phyloP scores from a whole-genome alignment of 2,113 vertebrate genomes.

The Pluvianellus socialis region DNA sequence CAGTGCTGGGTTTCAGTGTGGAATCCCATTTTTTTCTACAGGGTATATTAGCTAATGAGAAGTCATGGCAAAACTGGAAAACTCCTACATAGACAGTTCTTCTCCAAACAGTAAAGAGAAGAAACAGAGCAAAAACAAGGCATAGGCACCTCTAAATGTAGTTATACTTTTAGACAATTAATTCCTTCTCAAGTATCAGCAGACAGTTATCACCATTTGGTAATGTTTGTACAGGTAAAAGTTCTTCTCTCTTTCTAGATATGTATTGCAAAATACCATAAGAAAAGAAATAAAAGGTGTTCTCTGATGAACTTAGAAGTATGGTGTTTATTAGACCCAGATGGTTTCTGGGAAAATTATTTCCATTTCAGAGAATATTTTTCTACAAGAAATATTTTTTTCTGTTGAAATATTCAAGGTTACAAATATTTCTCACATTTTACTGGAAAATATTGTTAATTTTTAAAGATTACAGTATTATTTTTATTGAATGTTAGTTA shows the following conservation, averaged over 20 bases:
- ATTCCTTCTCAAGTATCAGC: neutral
- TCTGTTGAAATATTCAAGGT: neutral
- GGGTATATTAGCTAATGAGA: neutral
- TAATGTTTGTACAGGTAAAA: neutral
- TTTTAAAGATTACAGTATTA: neutral
- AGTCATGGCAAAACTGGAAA: neutral
- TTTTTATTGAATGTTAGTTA: neutral
- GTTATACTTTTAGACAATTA: fast-evolving
- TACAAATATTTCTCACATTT: neutral
- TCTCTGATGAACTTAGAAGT: neutral
- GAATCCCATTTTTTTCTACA: neutral
- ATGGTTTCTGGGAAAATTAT: neutral
- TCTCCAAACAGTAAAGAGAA: neutral
- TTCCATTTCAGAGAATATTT: neutral
- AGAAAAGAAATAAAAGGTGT: fast-evolving
- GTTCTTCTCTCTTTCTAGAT: neutral
- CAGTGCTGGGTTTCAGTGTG: neutral
- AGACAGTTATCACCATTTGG: neutral
- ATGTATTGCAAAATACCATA: neutral
- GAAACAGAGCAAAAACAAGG: neutral
- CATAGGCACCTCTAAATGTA: neutral
- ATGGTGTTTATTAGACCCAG: neutral
- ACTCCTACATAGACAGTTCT: neutral
- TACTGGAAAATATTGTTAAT: neutral
- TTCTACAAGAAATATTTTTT: neutral